Base-by-base conservation (phyloP, 1,140 invertebrate species). In the Eueides isabella region DNA sequence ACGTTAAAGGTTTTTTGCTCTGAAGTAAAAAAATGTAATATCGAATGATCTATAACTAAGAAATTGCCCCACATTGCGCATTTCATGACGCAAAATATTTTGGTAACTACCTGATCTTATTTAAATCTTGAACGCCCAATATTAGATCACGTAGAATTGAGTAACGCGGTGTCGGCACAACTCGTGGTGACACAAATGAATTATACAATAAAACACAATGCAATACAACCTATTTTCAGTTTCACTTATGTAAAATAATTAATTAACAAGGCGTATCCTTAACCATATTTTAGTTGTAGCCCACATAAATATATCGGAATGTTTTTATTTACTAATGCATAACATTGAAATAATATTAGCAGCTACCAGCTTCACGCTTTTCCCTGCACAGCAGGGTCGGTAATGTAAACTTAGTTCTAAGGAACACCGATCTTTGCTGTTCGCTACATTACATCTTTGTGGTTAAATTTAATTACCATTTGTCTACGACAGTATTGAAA, bases 71-170 rank as follows among this genome's bases (percentile, higher is more conserved):
- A 69, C 67, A 28, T 67, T 73, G 35, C 44, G 38, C 67, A 12
- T 7, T 75, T 71, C 65, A 67, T 71, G 68, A 71, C 48, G 74
- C 33, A 71, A 75, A 75, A 38, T 61, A 71, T 75, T 75, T 75
- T 71, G 61, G 62, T 70, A 69, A 70, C 72, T 65, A 65, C 31
- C 72, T 74, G 72, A 23, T 74, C 67, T 55, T 30, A 69, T 74
- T 74, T 74, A 65, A 74, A 69, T 70, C 41, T 65, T 61, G 63
- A 69, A 48, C 67, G 44, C 35, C 23, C 28, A 71, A 71, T 75
- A 75, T 75, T 75, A 71, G 74, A 55, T 75, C 74, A 75, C 74
- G 74, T 75, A 67, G 35, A 67, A 63, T 75, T 71, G 63, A 23
- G 63, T 71, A 71, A 75, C 26, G 19, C 48, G 48, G 9, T 55